Evolutionary conservation across 2,113 vertebrate genomes (phyloP).

Genomic region (human): DNA sequence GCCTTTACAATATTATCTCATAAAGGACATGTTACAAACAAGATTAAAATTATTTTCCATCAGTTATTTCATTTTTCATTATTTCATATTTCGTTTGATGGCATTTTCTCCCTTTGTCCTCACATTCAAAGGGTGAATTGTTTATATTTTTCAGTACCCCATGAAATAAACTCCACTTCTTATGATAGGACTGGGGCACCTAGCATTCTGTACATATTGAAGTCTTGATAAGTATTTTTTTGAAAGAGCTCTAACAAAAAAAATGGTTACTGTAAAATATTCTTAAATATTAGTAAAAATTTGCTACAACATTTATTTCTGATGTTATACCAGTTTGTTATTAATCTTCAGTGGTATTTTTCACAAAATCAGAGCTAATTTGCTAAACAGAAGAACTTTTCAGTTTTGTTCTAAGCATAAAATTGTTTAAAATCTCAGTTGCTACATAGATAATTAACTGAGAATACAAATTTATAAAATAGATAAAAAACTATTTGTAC

Average conservation of each 20-base stretch:
- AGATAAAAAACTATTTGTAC: conserved; percentile 27
- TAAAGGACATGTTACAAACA: conserved; percentile 35
- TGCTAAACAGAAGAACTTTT: conserved; percentile 10
- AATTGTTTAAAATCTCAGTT: conserved; percentile 12
- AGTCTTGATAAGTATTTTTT: neutral
- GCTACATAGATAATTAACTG: conserved; percentile 1
- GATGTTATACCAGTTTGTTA: neutral
- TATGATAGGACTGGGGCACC: neutral
- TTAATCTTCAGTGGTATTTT: conserved; percentile 6
- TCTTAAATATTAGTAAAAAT: neutral
- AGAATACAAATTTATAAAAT: conserved; percentile 41
- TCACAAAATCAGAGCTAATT: conserved; percentile 61
- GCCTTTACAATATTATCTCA: neutral
- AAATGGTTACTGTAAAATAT: neutral
- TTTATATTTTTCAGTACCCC: neutral
- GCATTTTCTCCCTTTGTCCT: conserved; percentile 14
- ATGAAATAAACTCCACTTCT: conserved; percentile 27
- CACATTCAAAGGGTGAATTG: neutral
- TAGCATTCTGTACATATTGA: neutral
- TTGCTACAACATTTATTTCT: conserved; percentile 15
- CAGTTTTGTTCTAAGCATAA: conserved; percentile 37
- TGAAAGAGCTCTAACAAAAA: neutral
- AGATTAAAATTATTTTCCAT: conserved; percentile 18
- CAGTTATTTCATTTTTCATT: neutral
- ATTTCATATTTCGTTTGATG: neutral